A percentile compares a stretch with the other conserved stretches of the same genome.
phyloP scores from a whole-genome alignment of 2,797 vertebrate species.

The Enteromius mattozi region DNA sequence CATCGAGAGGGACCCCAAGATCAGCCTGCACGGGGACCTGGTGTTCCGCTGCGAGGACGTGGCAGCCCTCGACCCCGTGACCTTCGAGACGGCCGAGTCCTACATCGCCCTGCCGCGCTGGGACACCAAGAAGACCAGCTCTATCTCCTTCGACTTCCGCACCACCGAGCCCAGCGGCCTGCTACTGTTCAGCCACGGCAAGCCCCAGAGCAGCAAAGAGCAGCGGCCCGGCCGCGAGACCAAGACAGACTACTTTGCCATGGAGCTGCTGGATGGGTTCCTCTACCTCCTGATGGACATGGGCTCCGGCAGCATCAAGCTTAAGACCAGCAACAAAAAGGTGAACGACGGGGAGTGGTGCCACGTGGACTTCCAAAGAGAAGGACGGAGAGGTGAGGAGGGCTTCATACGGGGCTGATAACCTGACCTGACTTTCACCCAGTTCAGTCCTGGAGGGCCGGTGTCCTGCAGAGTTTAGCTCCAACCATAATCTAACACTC shows the following conservation, averaged over 20 bases:
- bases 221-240: slow-evolving; percentile 74
- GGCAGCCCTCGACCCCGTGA: slow-evolving; percentile 89
- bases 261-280: slow-evolving; percentile 93
- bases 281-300: slow-evolving; percentile 93
- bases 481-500: too few species aligned
- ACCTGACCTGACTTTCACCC: not conserved
- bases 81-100: slow-evolving; percentile 86
- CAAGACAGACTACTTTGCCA: slow-evolving; percentile 89
- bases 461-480: too few species aligned
- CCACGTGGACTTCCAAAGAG: slow-evolving; percentile 94
- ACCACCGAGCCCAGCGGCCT: slow-evolving; percentile 92
- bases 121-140: slow-evolving; percentile 90
- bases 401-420: not conserved
- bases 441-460: too few species aligned
- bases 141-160: slow-evolving; percentile 93
- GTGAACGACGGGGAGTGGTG: slow-evolving; percentile 96
- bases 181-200: slow-evolving; percentile 90
- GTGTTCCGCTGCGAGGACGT: slow-evolving; percentile 92
- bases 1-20: slow-evolving; percentile 89
- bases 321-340: slow-evolving; percentile 92
- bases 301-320: slow-evolving; percentile 90
- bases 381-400: slow-evolving; percentile 88
- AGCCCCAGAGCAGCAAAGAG: slow-evolving; percentile 77
- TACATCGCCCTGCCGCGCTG: slow-evolving; percentile 88
- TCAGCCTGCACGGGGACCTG: slow-evolving; percentile 89